Percentiles rank a stretch among this genome's conserved stretches.
phyloP scores from a whole-genome alignment of 2,113 vertebrate species.

The Oreochromis spilurus region DNA sequence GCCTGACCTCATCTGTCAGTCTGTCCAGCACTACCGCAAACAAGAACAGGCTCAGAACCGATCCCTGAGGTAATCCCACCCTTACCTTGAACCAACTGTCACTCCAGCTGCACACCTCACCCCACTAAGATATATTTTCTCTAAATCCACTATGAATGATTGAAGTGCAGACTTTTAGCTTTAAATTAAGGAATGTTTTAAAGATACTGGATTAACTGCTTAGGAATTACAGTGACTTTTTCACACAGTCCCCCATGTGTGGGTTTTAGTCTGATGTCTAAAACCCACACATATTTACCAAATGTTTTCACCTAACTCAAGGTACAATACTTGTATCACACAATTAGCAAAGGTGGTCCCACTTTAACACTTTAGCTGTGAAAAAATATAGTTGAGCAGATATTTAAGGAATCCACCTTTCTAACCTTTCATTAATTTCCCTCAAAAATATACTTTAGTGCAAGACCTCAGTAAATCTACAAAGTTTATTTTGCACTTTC shows the following conservation, averaged over 20 bases:
- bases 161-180: background rate
- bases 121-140: background rate
- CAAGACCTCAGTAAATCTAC: background rate
- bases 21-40: rapidly evolving
- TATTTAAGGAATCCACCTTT: background rate
- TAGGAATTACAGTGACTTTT: background rate
- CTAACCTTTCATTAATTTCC: background rate
- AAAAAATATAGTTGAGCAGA: background rate
- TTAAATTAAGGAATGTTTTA: background rate
- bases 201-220: background rate
- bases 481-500: background rate
- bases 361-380: background rate
- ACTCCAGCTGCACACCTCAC: background rate
- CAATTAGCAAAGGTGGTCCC: background rate
- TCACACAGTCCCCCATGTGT: background rate
- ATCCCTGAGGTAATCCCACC: background rate
- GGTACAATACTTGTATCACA: background rate
- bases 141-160: background rate
- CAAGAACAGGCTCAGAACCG: background rate
- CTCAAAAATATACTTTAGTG: background rate
- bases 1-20: background rate
- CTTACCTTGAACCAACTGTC: background rate
- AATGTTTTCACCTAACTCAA: background rate
- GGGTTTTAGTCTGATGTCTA: background rate
- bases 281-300: background rate